phyloP scores from a whole-genome alignment of 2,113 vertebrate species.

The Ailuropoda melanoleuca region DNA sequence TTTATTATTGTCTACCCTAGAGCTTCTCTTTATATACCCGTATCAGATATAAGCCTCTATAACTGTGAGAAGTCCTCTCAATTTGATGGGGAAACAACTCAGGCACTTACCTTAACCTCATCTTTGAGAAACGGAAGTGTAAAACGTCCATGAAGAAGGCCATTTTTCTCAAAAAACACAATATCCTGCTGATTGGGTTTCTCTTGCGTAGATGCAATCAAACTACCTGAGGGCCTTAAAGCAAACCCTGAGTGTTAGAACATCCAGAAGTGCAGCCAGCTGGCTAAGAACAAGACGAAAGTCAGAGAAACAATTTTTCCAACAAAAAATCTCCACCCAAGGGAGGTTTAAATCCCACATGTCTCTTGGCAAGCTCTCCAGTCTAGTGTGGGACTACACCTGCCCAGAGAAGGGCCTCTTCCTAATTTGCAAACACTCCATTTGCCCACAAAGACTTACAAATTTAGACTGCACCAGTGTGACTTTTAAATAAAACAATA shows the following conservation, averaged over 20 bases:
- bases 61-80: not conserved
- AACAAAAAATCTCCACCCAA: not conserved
- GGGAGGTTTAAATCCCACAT: not conserved
- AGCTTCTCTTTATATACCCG: not conserved
- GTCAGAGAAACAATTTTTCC: not conserved
- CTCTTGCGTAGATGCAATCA: conserved; percentile 93
- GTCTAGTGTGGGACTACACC: no score
- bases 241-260: not conserved
- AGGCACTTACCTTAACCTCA: conserved; percentile 87
- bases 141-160: conserved; percentile 96
- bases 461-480: not conserved
- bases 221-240: conserved; percentile 93
- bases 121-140: conserved; percentile 91
- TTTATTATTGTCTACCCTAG: not conserved
- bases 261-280: fast-evolving
- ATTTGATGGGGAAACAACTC: not conserved
- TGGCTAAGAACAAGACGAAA: not conserved
- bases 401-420: not conserved
- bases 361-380: not conserved
- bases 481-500: not conserved
- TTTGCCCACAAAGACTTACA: not conserved
- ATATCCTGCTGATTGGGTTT: conserved; percentile 95
- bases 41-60: not conserved
- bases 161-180: conserved; percentile 98
- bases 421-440: not conserved